Conservation (phyloP, 2,888 invertebrate species). For the Mactromeris polynyma region DNA sequence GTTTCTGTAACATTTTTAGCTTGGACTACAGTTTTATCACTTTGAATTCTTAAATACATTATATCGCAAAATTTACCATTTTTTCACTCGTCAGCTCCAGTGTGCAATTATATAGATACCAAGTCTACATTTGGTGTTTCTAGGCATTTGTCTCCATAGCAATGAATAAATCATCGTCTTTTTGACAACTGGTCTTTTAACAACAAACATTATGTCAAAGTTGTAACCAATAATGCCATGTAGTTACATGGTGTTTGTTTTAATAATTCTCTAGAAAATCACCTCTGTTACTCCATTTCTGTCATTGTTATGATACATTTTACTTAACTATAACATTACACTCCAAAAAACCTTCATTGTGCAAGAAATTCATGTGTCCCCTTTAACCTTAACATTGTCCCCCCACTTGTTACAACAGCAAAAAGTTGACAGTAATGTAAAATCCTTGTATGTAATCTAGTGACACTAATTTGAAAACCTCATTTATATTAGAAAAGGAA, state of each 20-base stretch:
- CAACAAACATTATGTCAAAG: background rate
- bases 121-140: too few relatives aligned
- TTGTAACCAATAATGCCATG: background rate
- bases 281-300: background rate
- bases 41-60: too few relatives aligned
- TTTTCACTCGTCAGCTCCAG: too few relatives aligned
- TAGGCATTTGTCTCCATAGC: background rate
- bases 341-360: background rate
- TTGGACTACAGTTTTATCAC: too few relatives aligned
- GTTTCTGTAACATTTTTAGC: too few relatives aligned
- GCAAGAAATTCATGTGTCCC: background rate
- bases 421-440: background rate
- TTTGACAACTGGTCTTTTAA: background rate
- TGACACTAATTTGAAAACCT: slow-evolving; percentile 23
- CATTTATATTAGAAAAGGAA: background rate
- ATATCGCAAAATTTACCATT: too few relatives aligned
- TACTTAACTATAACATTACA: too few relatives aligned
- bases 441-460: background rate
- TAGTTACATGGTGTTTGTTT: background rate
- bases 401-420: background rate
- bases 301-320: background rate
- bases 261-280: background rate
- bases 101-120: too few relatives aligned
- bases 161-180: background rate
- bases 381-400: background rate